These are phyloP conservation scores for Aulostomus chinensis DNA, from an alignment of 2,797 vertebrate species.

Conservation along the genomic window DNA sequence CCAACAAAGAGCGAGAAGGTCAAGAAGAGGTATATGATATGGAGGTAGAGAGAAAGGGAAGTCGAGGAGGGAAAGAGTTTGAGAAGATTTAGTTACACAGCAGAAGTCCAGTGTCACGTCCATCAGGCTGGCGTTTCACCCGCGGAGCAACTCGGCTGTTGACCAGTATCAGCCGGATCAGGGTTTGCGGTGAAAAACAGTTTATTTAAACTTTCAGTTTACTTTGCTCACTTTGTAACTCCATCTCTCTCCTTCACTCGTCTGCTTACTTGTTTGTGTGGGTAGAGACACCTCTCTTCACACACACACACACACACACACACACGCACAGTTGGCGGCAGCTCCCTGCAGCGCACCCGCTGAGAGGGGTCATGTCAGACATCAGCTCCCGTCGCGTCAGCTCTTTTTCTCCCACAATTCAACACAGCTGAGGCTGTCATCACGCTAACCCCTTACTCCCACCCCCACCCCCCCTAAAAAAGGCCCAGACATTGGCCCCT, in stretches of 20 bases:
- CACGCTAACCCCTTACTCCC: conserved; percentile 70
- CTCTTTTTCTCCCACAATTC: conserved; percentile 82
- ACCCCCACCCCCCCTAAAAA: conserved; percentile 32
- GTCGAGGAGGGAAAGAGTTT: conserved; percentile 43
- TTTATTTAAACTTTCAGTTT: background rate
- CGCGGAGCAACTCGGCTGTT: background rate
- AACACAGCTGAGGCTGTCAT: conserved; percentile 86
- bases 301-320: conserved; percentile 59
- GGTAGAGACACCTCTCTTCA: no score
- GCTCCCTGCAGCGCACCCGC: conserved; percentile 74
- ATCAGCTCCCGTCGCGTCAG: conserved; percentile 84
- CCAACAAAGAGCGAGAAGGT: conserved; percentile 72
- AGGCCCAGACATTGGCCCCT: conserved; percentile 52
- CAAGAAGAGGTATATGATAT: conserved; percentile 77
- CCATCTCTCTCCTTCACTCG: conserved; percentile 25
- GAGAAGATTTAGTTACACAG: conserved; percentile 62
- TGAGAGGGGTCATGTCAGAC: conserved; percentile 90
- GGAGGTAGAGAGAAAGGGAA: conserved; percentile 74
- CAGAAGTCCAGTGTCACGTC: conserved; percentile 56
- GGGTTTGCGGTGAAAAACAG: background rate
- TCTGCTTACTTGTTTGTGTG: no score
- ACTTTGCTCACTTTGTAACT: conserved; percentile 25
- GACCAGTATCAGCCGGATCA: conserved; percentile 9
- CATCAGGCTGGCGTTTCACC: conserved; percentile 42
- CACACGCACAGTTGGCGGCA: conserved; percentile 66